Conservation (phyloP, 2,888 invertebrate genomes). For the Malthinus seriepunctatus region DNA sequence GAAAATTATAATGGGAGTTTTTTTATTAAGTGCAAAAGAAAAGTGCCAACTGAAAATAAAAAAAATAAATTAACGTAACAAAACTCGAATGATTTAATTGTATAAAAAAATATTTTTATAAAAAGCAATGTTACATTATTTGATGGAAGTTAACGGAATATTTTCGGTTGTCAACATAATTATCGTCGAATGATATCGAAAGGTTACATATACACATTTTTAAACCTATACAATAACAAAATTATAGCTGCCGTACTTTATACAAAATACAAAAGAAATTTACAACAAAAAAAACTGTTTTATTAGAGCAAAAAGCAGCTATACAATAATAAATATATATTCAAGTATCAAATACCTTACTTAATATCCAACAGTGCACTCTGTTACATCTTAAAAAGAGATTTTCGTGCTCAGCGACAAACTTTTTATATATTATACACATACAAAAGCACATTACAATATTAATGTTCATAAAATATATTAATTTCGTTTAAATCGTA, state of each 20-base stretch:
- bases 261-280: conserved; percentile 16
- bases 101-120: too few relatives aligned
- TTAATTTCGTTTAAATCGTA: conserved; percentile 19
- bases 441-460: conserved; percentile 43
- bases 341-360: conserved; percentile 43
- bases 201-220: conserved; percentile 5
- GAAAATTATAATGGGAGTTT: too few relatives aligned
- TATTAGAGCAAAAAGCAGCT: conserved; percentile 39
- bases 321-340: conserved; percentile 46
- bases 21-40: too few relatives aligned
- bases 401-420: conserved; percentile 45
- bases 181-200: neutral
- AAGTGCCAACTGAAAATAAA: too few relatives aligned
- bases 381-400: conserved; percentile 36
- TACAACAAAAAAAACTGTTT: conserved; percentile 20
- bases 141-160: too few relatives aligned
- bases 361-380: conserved; percentile 51
- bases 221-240: conserved; percentile 8
- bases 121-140: too few relatives aligned
- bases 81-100: too few relatives aligned
- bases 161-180: too few relatives aligned
- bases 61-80: too few relatives aligned
- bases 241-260: too few relatives aligned
- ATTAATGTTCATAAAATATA: conserved; percentile 23
- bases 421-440: conserved; percentile 46